These are phyloP conservation scores for Schrankia costaestrigalis DNA, from an alignment of 2,888 invertebrate genomes.

Conservation along the genomic window DNA sequence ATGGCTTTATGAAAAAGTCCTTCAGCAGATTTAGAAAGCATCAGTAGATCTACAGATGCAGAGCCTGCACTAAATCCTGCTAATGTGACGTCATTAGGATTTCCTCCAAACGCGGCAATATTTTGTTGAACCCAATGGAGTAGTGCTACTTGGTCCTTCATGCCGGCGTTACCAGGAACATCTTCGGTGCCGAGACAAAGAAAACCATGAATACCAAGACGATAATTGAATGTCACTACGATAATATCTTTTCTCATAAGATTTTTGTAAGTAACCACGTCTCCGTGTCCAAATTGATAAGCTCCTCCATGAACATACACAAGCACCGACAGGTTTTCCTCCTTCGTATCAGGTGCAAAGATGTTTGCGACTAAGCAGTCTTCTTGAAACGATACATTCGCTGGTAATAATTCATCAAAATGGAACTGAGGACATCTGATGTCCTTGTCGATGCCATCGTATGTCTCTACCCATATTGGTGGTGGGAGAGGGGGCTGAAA, in stretches of 20 bases:
- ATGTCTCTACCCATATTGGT: constrained; percentile 27
- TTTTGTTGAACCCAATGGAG: constrained; percentile 48
- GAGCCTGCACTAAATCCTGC: constrained; percentile 44
- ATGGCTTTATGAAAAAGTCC: constrained; percentile 46
- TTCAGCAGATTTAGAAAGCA: constrained; percentile 38
- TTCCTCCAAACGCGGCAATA: constrained; percentile 45
- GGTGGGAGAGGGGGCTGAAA: constrained; percentile 6
- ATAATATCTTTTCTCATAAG: constrained; percentile 34
- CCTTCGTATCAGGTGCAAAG: constrained; percentile 48
- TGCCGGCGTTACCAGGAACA: constrained; percentile 47
- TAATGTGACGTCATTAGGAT: constrained; percentile 47
- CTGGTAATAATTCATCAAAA: not conserved
- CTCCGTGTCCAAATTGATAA: constrained; percentile 32
- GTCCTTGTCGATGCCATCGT: constrained; percentile 35
- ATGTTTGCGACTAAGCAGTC: constrained; percentile 58
- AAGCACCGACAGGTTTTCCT: constrained; percentile 33
- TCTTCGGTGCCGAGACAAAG: constrained; percentile 42
- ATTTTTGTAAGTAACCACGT: constrained; percentile 15
- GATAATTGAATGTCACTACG: constrained; percentile 41
- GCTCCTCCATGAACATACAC: constrained; percentile 42
- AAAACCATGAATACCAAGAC: constrained; percentile 41
- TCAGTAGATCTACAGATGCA: constrained; percentile 38
- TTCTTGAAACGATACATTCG: not conserved
- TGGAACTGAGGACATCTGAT: constrained; percentile 38
- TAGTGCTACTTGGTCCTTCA: constrained; percentile 48